These are phyloP conservation scores for Phaedon cochleariae DNA, from an alignment of 2,888 invertebrate species.

Conservation along the genomic window DNA sequence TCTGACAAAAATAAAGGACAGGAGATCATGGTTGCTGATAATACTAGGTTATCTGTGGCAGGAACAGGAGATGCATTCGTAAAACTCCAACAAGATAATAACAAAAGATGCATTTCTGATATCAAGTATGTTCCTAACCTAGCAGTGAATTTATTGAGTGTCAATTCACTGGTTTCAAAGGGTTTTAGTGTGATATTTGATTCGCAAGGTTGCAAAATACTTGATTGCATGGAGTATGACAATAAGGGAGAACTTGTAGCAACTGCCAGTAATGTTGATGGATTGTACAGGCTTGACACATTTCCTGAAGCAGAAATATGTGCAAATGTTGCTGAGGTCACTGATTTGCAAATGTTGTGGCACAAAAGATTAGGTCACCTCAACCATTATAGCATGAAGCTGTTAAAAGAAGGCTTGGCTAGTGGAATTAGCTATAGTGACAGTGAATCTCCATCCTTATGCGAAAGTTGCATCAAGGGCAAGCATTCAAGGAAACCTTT, in stretches of 20 bases:
- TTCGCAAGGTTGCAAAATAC: neutral
- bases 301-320: neutral
- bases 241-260: neutral
- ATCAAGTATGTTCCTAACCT: conserved; percentile 36
- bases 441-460: conserved; percentile 3
- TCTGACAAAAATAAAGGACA: conserved; percentile 21
- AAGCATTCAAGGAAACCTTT: conserved; percentile 43
- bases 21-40: conserved; percentile 28
- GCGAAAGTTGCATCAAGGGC: conserved; percentile 35
- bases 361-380: conserved; percentile 33
- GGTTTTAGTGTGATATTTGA: neutral
- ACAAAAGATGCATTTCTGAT: neutral
- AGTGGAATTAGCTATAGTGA: conserved; percentile 28
- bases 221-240: neutral
- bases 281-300: neutral
- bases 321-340: conserved; percentile 23
- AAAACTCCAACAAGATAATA: neutral
- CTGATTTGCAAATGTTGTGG: conserved; percentile 26
- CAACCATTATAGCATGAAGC: conserved; percentile 33
- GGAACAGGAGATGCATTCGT: neutral
- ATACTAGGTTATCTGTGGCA: too few species aligned
- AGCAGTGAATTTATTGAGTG: conserved; percentile 37
- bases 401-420: conserved; percentile 36
- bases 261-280: neutral
- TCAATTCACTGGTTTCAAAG: neutral